Conservation (phyloP, 1,140 invertebrate species). For the Druon quercuslanigerum region DNA sequence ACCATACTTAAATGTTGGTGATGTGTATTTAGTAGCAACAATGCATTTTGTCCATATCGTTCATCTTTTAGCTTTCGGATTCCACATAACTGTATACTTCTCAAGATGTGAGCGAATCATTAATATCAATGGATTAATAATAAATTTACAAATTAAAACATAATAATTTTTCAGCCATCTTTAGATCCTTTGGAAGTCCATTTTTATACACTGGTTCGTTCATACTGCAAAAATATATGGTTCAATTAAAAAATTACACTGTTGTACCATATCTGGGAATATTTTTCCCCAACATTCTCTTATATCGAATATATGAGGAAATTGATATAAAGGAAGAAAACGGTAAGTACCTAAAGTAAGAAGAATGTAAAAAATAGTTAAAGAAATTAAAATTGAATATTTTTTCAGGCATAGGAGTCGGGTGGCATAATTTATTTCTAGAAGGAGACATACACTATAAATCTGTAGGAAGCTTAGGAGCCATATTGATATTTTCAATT, state of each 20-base stretch:
- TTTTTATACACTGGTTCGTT: conserved; percentile 54
- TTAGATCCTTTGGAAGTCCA: conserved; percentile 50
- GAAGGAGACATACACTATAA: conserved; percentile 75
- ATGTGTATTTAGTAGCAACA: conserved; percentile 69
- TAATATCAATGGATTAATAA: no score
- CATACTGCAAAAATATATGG: conserved; percentile 55
- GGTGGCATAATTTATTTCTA: conserved; percentile 56
- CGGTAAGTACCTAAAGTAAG: conserved; percentile 45
- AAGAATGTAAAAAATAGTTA: not conserved
- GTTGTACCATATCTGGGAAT: conserved; percentile 55
- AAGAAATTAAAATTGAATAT: not conserved
- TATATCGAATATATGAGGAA: conserved; percentile 57
- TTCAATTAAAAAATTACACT: conserved; percentile 48
- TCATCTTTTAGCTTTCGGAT: conserved; percentile 67
- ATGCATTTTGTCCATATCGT: conserved; percentile 60
- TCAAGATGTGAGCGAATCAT: conserved; percentile 44
- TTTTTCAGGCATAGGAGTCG: not conserved
- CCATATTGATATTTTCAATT: conserved; percentile 72
- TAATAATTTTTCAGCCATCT: conserved; percentile 49
- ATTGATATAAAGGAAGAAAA: conserved; percentile 58
- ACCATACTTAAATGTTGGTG: conserved; percentile 67
- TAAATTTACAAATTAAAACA: no score
- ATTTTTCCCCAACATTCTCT: conserved; percentile 57
- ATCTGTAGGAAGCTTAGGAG: conserved; percentile 71
- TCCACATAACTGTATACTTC: conserved; percentile 68